phyloP scores from a whole-genome alignment of 2,888 invertebrate genomes.

The Ametastegia equiseti region DNA sequence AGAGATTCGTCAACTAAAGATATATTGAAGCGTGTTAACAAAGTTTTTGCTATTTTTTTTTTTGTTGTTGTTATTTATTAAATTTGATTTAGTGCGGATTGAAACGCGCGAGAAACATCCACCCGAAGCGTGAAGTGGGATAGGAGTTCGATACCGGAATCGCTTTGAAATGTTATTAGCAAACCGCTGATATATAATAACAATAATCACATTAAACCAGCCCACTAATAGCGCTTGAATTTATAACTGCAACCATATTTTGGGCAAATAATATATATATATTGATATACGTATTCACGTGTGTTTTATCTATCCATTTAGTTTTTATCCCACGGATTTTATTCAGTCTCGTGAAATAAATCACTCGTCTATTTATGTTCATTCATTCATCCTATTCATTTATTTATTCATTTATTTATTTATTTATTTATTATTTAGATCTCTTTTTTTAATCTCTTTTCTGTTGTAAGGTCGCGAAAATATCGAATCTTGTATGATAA shows the following conservation, averaged over 20 bases:
- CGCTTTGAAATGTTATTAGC: constrained; percentile 16
- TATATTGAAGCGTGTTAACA: neutral
- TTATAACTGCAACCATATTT: constrained; percentile 44
- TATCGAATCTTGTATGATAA: neutral
- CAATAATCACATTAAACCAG: constrained; percentile 34
- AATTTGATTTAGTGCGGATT: neutral
- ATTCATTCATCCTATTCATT: neutral
- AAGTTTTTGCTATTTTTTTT: neutral
- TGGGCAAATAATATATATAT: constrained; percentile 24
- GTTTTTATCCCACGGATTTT: neutral
- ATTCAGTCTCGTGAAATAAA: neutral
- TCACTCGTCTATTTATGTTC: neutral
- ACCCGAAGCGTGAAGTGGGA: neutral
- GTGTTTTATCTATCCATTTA: neutral
- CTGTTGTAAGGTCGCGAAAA: constrained; percentile 6
- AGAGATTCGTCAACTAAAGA: neutral
- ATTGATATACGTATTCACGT: neutral
- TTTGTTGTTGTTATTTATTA: no score
- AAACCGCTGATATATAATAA: constrained; percentile 28
- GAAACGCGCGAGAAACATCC: neutral
- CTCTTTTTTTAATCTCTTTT: neutral
- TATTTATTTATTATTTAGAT: neutral
- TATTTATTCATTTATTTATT: no score
- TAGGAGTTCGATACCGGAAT: neutral
- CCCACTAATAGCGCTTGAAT: constrained; percentile 43